phyloP scores from a whole-genome alignment of 1,140 invertebrate genomes.

The Sycophila sp. region DNA sequence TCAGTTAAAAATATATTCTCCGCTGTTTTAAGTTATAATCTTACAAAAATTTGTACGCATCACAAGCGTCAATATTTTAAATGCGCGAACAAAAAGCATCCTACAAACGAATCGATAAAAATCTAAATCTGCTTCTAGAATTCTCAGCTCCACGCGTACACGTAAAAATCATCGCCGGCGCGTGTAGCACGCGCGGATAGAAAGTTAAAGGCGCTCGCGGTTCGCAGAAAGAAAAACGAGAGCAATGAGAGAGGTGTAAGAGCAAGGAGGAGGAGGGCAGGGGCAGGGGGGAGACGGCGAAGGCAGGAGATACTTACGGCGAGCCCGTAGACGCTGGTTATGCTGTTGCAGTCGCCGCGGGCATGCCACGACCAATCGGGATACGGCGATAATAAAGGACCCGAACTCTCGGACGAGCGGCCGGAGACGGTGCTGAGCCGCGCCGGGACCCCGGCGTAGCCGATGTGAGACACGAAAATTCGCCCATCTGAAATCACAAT shows the following conservation, averaged over 20 bases:
- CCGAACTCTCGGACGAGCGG: not conserved
- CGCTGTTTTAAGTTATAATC: no score
- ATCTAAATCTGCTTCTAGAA: no score
- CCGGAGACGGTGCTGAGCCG: constrained; percentile 19
- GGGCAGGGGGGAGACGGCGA: not conserved
- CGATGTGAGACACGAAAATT: constrained; percentile 31
- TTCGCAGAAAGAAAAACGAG: not conserved
- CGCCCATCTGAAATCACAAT: constrained; percentile 29
- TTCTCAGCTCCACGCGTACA: no score
- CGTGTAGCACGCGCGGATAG: not conserved
- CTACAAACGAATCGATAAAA: no score
- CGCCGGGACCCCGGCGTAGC: constrained; percentile 19
- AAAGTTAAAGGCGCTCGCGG: not conserved
- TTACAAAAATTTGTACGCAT: no score
- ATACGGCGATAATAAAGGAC: constrained; percentile 20
- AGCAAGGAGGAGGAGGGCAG: not conserved
- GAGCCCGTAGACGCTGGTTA: constrained; percentile 33
- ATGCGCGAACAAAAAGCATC: no score
- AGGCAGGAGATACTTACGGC: constrained; percentile 26
- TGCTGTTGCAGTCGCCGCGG: constrained; percentile 25
- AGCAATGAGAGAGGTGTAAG: not conserved
- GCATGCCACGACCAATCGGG: constrained; percentile 30
- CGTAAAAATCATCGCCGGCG: no score
- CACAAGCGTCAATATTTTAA: no score
- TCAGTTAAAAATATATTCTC: no score